Evolutionary conservation across 2,797 vertebrate genomes (phyloP), one percentile per base, ranked within the genome.

Genomic region (Myotis vivesi): DNA sequence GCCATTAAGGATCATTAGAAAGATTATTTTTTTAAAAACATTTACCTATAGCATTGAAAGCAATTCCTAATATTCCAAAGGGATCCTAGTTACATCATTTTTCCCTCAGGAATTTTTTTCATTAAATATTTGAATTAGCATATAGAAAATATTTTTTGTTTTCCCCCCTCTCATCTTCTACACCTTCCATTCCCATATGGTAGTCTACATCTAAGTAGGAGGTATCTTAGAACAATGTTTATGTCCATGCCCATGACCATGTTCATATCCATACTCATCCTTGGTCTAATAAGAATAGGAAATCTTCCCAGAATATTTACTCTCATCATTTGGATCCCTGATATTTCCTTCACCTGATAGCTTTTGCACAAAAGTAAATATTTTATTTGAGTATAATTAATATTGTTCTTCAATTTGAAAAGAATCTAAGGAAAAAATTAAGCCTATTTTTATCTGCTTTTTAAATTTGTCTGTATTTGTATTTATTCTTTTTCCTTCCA

Each of bases 71-170:
- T 38, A 30, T 71, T 88, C 16, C 51, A 16, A 92, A 25, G n/a
- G 30, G 79, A 87, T 20, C 75, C 55, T 59, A 16, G 17, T 44
- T 89, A 53, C 72, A 75, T 64, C 84, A 33, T 25, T 91, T 83
- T 92, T 94, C 22, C 84, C 25, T 69, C n/a, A 94, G 38, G 28
- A 77, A 81, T 73, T 92, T 85, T 95, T 36, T 81, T 91, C 71
- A 76, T 71, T 64, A 85, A 66, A 28, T 85, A 51, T 79, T 90
- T 91, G n/a, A 72, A 75, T 89, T 96, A 68, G n/a, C 36, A 64
- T 25, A 5, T 86, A 41, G n/a, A 91, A 86, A 76, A 22, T 84
- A 38, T 33, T 71, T 87, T 92, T 41, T 41, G 33, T 30, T 81
- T 94, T 30, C 30, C 1, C 20, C 15, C 36, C 22, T 86, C 3